Percentiles rank a stretch among this genome's conserved stretches.
Evolutionary conservation across 2,113 vertebrate species (phyloP).

Genomic region (Corvus hawaiiensis): DNA sequence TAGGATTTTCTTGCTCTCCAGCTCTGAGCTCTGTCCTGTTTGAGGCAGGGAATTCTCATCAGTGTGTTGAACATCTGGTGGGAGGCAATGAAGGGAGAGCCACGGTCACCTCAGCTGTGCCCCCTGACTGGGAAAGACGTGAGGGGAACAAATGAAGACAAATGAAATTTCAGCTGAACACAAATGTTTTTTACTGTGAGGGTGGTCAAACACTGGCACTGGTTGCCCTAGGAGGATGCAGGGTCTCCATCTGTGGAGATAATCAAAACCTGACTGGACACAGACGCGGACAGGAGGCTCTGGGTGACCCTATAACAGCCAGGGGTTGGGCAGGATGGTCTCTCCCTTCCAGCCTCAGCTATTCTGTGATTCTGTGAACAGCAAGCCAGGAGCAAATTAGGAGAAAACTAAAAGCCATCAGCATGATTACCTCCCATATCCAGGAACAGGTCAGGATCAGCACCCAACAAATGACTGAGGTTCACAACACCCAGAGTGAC

Average conservation of each 20-base stretch:
- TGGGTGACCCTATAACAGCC: background rate
- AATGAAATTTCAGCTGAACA: background rate
- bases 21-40: background rate
- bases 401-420: background rate
- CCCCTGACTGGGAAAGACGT: background rate
- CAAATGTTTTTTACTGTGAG: background rate
- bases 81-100: background rate
- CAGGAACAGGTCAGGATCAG: background rate
- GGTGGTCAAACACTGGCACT: background rate
- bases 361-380: background rate
- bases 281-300: background rate
- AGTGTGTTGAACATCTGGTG: background rate
- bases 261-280: background rate
- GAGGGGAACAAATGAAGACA: background rate
- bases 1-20: background rate
- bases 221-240: background rate
- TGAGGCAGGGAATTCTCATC: background rate
- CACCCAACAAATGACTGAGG: background rate
- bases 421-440: background rate
- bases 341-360: background rate
- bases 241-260: background rate
- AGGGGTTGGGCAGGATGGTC: background rate
- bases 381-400: background rate
- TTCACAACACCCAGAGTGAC: background rate
- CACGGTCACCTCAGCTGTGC: background rate